phyloP scores from a whole-genome alignment of 2,888 invertebrate species.

The Oscheius sp. region DNA sequence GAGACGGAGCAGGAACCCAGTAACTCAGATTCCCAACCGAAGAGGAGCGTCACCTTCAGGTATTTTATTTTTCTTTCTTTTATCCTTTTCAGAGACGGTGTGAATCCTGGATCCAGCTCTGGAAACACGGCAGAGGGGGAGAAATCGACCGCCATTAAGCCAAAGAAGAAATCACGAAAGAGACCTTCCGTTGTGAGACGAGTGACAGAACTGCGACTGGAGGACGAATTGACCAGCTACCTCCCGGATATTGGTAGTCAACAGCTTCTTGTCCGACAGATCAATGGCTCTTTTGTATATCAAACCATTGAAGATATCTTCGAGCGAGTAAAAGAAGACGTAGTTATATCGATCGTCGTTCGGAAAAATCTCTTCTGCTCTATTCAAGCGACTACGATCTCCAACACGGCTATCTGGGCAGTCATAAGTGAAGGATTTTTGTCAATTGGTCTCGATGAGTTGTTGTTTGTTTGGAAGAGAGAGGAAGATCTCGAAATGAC shows the following conservation, averaged over 20 bases:
- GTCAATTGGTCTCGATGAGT: constrained; percentile 50
- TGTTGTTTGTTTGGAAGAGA: constrained; percentile 42
- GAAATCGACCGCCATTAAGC: constrained; percentile 42
- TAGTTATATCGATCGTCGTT: constrained; percentile 33
- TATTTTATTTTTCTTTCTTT: not conserved
- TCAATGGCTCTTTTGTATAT: constrained; percentile 2
- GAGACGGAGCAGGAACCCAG: not conserved
- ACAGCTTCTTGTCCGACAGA: not conserved
- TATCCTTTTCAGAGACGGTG: constrained; percentile 55
- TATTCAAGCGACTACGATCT: constrained; percentile 8
- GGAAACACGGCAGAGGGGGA: constrained; percentile 34
- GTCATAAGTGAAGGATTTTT: constrained; percentile 49
- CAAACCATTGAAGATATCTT: constrained; percentile 1
- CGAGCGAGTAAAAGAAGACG: constrained; percentile 32
- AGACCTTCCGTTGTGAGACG: constrained; percentile 45
- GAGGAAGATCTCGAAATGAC: constrained; percentile 10
- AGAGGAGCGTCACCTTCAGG: constrained; percentile 42
- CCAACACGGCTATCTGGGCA: constrained; percentile 28
- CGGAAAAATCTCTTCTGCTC: constrained; percentile 42
- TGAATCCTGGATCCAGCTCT: constrained; percentile 55
- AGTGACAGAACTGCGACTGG: constrained; percentile 48
- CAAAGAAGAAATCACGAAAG: constrained; percentile 56
- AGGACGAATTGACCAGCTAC: constrained; percentile 44
- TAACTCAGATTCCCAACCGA: not conserved
- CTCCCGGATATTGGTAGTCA: constrained; percentile 34